Evolutionary conservation across 2,888 invertebrate genomes (phyloP), one percentile per base, ranked within the genome.

Genomic region (Catocala sponsa): DNA sequence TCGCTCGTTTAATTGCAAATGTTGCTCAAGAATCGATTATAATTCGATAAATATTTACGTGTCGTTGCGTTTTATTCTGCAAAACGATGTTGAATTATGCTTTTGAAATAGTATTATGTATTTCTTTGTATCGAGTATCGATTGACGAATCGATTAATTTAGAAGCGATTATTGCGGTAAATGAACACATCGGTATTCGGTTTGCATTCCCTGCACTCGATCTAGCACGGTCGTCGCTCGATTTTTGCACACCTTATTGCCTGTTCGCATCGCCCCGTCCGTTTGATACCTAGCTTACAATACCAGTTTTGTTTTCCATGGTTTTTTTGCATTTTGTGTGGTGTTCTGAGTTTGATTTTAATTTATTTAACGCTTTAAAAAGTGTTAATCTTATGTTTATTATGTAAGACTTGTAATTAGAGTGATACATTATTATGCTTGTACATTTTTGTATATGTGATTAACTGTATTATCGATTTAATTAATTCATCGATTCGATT

Each of bases 171-270:
- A 66, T 72, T 70, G 62, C 70, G 55, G 75, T 77, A 74, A 78
- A 74, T 78, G 74, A 74, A 83, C 79, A 81, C 82, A 77, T 82
- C 74, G 83, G 86, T 81, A 87, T 88, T 84, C 83, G 83, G 85
- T 91, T 87, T 91, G 87, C 92, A 92, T 92, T 92, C 91, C 82
- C 78, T 76, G 81, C 78, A 80, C 79, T 82, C 80, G 79, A 82
- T 84, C 82, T 79, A 84, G 86, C 88, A 86, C 88, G 81, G 79
- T 80, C 79, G 81, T 63, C 63, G 79, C 80, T 85, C 82, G 81
- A 87, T 84, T 91, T 90, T 91, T 91, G 92, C 93, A 91, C 92
- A 83, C 81, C 85, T 88, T 90, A 83, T 90, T 92, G 93, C 92
- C 88, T 88, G 89, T 85, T 83, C 85, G 86, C 87, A 88, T 85